Evolutionary conservation across 2,888 invertebrate species (phyloP).

Genomic region (Zygogramma bicolorata): DNA sequence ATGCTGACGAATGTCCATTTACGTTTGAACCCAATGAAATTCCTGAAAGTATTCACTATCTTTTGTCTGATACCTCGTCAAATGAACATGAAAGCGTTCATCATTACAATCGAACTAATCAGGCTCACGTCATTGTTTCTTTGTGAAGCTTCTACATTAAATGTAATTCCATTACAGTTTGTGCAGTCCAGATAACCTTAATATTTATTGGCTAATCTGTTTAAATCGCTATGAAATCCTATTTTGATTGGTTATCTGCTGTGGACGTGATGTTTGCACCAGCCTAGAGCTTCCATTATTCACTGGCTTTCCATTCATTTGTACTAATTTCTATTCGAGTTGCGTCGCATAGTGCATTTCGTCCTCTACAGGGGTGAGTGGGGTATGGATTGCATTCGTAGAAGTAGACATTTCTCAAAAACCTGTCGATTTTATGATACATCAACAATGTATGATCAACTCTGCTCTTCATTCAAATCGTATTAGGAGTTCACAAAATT

Average conservation of each 20-base stretch:
- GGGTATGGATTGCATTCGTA: slow-evolving; percentile 12
- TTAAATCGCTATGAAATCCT: slow-evolving; percentile 44
- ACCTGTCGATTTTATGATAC: too few relatives aligned
- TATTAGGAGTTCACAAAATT: too few relatives aligned
- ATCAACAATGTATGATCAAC: too few relatives aligned
- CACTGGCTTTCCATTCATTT: slow-evolving; percentile 49
- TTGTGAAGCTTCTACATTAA: slow-evolving; percentile 32
- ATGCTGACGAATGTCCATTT: not conserved
- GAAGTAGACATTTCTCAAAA: too few relatives aligned
- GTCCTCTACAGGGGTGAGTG: not conserved
- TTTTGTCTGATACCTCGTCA: not conserved
- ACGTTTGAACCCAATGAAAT: not conserved
- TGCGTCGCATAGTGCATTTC: slow-evolving; percentile 32
- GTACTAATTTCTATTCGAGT: slow-evolving; percentile 46
- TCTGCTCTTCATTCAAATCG: too few relatives aligned
- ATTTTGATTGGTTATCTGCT: slow-evolving; percentile 52
- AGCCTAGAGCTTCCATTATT: slow-evolving; percentile 43
- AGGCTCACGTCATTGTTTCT: slow-evolving; percentile 35
- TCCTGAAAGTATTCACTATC: not conserved
- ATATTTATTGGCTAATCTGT: slow-evolving; percentile 45
- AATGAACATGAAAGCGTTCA: not conserved
- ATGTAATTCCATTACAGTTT: slow-evolving; percentile 35
- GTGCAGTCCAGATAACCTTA: slow-evolving; percentile 44
- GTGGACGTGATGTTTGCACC: slow-evolving; percentile 48
- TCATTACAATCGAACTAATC: not conserved